Evolutionary conservation across 2,888 invertebrate genomes (phyloP).

Genomic region (Drosophila bunnanda): DNA sequence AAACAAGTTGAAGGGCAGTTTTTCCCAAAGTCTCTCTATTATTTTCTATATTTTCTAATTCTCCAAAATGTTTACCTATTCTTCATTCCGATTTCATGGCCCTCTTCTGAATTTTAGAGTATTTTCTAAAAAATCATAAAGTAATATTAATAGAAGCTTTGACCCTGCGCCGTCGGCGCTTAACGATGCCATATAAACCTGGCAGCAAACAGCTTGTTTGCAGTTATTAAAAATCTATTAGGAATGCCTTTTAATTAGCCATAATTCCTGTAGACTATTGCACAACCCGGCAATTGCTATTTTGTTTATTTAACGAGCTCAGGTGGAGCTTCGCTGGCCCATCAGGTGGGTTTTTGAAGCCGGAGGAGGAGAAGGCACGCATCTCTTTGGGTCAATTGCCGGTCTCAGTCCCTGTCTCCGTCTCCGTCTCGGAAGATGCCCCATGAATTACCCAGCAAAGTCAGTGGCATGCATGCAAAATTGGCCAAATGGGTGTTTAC

Average conservation of each 20-base stretch:
- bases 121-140: neutral
- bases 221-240: slow-evolving; percentile 56
- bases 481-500: slow-evolving; percentile 24
- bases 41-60: neutral
- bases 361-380: slow-evolving; percentile 17
- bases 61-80: neutral
- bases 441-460: slow-evolving; percentile 4
- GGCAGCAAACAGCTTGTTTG: slow-evolving; percentile 40
- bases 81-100: neutral
- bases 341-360: neutral
- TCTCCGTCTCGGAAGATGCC: neutral
- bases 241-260: slow-evolving; percentile 62
- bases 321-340: neutral
- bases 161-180: slow-evolving; percentile 29
- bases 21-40: neutral
- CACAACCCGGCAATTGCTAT: slow-evolving; percentile 23
- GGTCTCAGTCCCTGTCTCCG: neutral
- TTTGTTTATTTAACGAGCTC: slow-evolving; percentile 37
- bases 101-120: neutral
- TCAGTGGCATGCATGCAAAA: slow-evolving; percentile 31
- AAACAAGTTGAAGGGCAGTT: neutral
- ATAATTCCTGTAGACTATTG: slow-evolving; percentile 46
- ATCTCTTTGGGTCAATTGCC: slow-evolving; percentile 28
- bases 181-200: slow-evolving; percentile 44
- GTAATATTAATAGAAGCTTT: slow-evolving; percentile 12